Conservation (phyloP, 1,140 invertebrate genomes). For the Meloidogyne exigua region DNA sequence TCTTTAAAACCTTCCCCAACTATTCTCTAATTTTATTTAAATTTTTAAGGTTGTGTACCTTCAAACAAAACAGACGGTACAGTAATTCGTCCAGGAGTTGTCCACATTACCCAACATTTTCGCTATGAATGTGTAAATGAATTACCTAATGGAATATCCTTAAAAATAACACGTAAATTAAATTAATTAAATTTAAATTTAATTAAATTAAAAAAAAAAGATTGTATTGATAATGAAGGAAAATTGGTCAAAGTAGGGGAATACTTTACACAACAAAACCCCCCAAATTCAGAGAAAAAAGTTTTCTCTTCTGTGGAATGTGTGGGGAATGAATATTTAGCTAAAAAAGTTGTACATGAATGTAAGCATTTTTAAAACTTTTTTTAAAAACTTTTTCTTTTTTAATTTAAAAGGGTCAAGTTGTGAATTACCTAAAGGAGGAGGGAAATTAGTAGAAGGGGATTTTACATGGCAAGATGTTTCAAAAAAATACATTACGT, state of each 20-base stretch:
- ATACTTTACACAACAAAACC: conserved; percentile 30
- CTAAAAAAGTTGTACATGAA: conserved; percentile 55
- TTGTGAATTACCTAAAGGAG: conserved; percentile 34
- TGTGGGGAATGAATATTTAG: conserved; percentile 36
- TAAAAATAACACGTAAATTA: conserved; percentile 38
- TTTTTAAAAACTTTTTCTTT: conserved; percentile 10
- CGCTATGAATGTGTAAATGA: conserved; percentile 36
- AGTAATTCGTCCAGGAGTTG: conserved; percentile 31
- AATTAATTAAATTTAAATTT: too few species aligned
- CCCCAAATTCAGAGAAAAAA: conserved; percentile 23
- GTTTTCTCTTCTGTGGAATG: conserved; percentile 36
- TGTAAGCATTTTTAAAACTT: conserved; percentile 27
- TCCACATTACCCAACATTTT: conserved; percentile 34
- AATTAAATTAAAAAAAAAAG: not conserved
- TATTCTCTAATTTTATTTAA: too few species aligned
- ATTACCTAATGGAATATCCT: conserved; percentile 19
- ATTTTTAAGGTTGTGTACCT: conserved; percentile 39
- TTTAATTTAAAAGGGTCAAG: conserved; percentile 36
- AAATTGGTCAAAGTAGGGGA: conserved; percentile 39
- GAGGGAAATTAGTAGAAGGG: conserved; percentile 37
- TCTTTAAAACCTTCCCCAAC: too few species aligned
- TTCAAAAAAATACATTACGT: conserved; percentile 11
- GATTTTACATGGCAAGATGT: conserved; percentile 38
- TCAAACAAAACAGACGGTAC: conserved; percentile 31
- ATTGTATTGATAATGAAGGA: conserved; percentile 45